Evolutionary conservation across 2,113 vertebrate genomes (phyloP).

Genomic region (Sylvia atricapilla): DNA sequence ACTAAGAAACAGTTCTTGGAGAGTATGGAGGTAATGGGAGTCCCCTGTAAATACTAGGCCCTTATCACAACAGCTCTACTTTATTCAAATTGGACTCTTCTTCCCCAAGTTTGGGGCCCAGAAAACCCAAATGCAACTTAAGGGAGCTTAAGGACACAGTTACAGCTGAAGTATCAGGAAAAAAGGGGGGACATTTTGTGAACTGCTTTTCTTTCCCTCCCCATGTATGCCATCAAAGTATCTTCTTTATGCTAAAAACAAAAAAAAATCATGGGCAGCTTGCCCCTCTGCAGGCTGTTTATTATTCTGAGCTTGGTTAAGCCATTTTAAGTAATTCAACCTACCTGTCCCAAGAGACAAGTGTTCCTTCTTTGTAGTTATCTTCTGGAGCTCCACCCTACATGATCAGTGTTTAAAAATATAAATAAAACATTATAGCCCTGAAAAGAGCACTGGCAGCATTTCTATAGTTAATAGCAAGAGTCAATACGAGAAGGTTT

Average conservation of each 20-base stretch:
- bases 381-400: constrained; percentile 86
- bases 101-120: neutral
- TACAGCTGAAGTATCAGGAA: neutral
- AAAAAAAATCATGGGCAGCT: neutral
- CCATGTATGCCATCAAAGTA: neutral
- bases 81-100: neutral
- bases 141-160: neutral
- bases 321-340: neutral
- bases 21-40: neutral
- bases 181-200: neutral
- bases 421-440: neutral
- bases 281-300: neutral
- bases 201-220: neutral
- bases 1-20: neutral
- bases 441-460: neutral
- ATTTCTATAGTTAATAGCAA: neutral
- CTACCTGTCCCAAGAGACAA: constrained; percentile 82
- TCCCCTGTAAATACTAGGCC: neutral
- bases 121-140: neutral
- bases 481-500: neutral
- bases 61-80: neutral
- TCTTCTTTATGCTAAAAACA: neutral
- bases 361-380: constrained; percentile 74
- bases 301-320: neutral
- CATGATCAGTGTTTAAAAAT: constrained; percentile 4